Evolutionary conservation across 2,888 invertebrate species (phyloP).

Genomic region (Agonopterix alstromeriana): DNA sequence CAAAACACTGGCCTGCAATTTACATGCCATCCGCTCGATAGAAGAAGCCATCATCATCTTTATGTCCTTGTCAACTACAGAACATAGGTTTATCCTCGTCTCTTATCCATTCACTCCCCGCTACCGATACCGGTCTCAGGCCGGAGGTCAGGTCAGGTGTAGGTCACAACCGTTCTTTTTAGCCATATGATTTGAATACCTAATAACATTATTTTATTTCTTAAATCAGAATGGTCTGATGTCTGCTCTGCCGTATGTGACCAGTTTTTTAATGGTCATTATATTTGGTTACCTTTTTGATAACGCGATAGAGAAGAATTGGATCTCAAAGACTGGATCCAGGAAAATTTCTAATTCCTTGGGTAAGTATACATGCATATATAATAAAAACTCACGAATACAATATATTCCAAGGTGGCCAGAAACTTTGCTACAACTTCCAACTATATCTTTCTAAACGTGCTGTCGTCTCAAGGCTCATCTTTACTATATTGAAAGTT

Average conservation of each 20-base stretch:
- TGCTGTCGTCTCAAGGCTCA: too few relatives aligned
- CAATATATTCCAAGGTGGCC: too few relatives aligned
- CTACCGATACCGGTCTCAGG: background rate
- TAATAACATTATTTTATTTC: background rate
- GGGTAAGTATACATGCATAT: background rate
- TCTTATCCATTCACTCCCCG: background rate
- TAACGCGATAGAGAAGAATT: background rate
- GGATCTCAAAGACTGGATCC: background rate
- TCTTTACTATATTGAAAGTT: too few relatives aligned
- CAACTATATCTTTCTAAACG: too few relatives aligned
- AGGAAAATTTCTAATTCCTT: background rate
- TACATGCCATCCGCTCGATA: too few relatives aligned
- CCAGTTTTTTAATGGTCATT: background rate
- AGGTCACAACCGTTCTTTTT: background rate
- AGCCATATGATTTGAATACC: background rate
- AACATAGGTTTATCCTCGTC: background rate
- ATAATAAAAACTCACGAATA: too few relatives aligned
- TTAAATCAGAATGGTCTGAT: background rate
- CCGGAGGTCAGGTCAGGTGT: too few relatives aligned
- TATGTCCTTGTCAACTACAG: background rate
- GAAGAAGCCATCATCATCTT: background rate
- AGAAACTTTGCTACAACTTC: too few relatives aligned
- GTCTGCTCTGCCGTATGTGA: background rate
- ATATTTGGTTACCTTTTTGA: background rate
- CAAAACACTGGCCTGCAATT: too few relatives aligned